Evolutionary conservation across 2,113 vertebrate genomes (phyloP).

Genomic region (Spilogale gracilis): DNA sequence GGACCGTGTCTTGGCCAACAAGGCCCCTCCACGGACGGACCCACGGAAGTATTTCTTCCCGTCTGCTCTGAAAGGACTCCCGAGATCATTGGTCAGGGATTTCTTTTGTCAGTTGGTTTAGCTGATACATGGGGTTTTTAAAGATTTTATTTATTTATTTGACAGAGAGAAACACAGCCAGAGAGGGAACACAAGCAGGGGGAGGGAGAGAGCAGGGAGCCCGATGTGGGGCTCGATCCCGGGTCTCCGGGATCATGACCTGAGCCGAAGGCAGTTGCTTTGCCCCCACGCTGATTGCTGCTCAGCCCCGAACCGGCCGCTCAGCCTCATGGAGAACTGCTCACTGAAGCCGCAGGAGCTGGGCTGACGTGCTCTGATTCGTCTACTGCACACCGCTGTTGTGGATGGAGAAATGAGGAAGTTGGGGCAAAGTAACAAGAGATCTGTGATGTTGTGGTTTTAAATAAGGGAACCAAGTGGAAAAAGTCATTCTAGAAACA

Average conservation of each 20-base stretch:
- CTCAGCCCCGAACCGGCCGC: accelerated
- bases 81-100: not conserved
- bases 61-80: not conserved
- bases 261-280: too few species aligned
- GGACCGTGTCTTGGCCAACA: accelerated
- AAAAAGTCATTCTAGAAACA: not conserved
- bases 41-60: too few species aligned
- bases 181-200: too few species aligned
- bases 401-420: not conserved
- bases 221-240: too few species aligned
- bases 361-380: accelerated
- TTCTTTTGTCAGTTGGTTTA: not conserved
- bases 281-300: not conserved
- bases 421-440: not conserved
- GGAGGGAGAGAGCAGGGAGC: too few species aligned
- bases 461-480: not conserved
- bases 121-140: not conserved
- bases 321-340: not conserved
- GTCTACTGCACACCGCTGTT: not conserved
- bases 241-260: too few species aligned
- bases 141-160: too few species aligned
- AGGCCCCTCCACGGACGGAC: accelerated
- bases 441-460: not conserved
- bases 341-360: not conserved
- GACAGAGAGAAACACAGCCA: too few species aligned